phyloP scores from a whole-genome alignment of 2,888 invertebrate genomes.

The Saturnia japonica region DNA sequence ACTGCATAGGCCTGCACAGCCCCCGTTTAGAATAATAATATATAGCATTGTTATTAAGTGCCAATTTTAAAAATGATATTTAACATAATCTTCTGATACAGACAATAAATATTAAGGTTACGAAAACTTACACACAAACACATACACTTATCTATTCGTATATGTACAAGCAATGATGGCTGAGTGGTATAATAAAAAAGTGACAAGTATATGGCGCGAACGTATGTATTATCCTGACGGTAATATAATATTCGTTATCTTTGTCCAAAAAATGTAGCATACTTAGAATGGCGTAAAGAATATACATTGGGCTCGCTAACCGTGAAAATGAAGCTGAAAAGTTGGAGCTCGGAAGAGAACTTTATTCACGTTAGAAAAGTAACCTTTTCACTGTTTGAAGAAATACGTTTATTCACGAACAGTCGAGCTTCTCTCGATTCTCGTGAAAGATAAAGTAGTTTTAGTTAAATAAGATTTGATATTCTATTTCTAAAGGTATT shows the following conservation, averaged over 20 bases:
- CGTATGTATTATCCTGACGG: background rate
- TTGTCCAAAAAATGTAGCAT: background rate
- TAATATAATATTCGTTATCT: background rate
- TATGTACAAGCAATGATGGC: too few species aligned
- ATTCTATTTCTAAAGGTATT: conserved; percentile 17
- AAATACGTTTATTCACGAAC: conserved; percentile 21
- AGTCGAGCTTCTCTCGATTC: conserved; percentile 32
- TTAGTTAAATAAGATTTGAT: conserved; percentile 25
- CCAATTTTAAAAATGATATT: too few species aligned
- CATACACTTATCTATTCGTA: too few species aligned
- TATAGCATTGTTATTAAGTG: too few species aligned
- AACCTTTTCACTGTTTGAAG: conserved; percentile 21
- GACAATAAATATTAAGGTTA: too few species aligned
- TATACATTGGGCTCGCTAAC: conserved; percentile 20
- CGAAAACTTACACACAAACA: too few species aligned
- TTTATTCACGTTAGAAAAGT: conserved; percentile 26
- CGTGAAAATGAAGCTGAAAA: conserved; percentile 28
- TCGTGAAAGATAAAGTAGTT: conserved; percentile 33
- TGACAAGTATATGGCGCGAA: background rate
- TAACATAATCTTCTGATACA: too few species aligned
- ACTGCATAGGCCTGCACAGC: too few species aligned
- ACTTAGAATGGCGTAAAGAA: conserved; percentile 7
- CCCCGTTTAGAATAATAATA: too few species aligned
- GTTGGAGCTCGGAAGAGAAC: conserved; percentile 26
- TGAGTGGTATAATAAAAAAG: too few species aligned